phyloP scores from a whole-genome alignment of 2,113 vertebrate genomes.

The Solea solea region DNA sequence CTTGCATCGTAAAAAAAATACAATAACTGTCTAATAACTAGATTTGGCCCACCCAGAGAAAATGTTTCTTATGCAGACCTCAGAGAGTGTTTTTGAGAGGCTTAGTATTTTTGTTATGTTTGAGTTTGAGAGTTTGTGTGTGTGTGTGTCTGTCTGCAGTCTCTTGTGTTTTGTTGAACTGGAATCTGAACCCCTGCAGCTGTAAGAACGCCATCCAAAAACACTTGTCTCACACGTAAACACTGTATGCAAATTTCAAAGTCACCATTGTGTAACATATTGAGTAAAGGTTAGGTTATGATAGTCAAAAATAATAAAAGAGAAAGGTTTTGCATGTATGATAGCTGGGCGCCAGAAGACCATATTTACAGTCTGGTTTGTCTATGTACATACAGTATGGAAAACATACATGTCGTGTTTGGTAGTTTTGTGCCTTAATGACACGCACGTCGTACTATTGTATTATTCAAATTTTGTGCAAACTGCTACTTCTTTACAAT shows the following conservation, averaged over 20 bases:
- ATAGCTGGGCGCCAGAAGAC: too few species aligned
- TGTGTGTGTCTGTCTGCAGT: constrained; percentile 21
- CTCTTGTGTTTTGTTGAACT: constrained; percentile 50
- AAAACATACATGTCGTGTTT: too few species aligned
- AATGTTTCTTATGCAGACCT: not conserved
- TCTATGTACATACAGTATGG: too few species aligned
- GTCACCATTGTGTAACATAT: not conserved
- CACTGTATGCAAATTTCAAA: not conserved
- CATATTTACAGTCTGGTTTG: too few species aligned
- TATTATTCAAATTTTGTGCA: not conserved
- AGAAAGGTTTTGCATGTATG: too few species aligned
- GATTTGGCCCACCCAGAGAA: too few species aligned
- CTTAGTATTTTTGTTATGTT: constrained; percentile 25
- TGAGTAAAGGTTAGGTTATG: too few species aligned
- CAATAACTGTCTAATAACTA: too few species aligned
- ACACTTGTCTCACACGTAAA: constrained; percentile 33
- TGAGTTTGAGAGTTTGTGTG: constrained; percentile 33
- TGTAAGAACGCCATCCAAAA: constrained; percentile 59
- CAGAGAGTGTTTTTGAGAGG: constrained; percentile 13
- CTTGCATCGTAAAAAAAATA: too few species aligned
- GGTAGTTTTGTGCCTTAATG: too few species aligned
- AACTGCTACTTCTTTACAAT: not conserved
- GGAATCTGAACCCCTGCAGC: constrained; percentile 67
- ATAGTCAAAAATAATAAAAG: too few species aligned
- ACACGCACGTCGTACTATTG: too few species aligned